Base-by-base conservation (phyloP, 92 coral and sea anemone genomes). In the Phymanthus crucifer region DNA sequence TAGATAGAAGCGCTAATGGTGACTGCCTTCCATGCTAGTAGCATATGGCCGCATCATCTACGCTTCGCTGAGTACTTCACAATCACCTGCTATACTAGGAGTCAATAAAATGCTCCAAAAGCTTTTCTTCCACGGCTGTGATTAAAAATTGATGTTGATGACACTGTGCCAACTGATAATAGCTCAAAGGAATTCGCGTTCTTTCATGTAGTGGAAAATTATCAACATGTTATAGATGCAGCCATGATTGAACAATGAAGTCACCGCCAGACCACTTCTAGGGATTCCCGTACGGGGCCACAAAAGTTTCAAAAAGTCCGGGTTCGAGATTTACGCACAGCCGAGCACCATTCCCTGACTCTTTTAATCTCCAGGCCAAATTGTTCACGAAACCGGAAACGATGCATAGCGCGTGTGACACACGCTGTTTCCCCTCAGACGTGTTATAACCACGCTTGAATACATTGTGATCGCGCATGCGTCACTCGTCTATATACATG, bases 351-450 rank as follows among this genome's bases (percentile, higher is more conserved):
- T 83, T 87, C 81, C 85, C 79, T 73, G 72, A 83, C 77, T 83
- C 31, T 36, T 33, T 21, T 68, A 80, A 80, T 85, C 92, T 81
- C 79, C 70, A 19, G 35, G 81, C 57, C 24, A 48, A 65, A 69
- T 34, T 80, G 77, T 85, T 86, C 93, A 91, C 96, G 93, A 76
- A 87, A 90, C 92, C 97, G 94, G 97, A 92, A 90, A 78, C 74
- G 77, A 47, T 16, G 66, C 17, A 52, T 69, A 74, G 81, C 88
- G 87, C 87, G 93, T 93, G 97, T 72, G 68, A 65, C 87, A 83
- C 90, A 87, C 94, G 97, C 88, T 93, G 88, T 74, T 66, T 45
- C 8, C n/a, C 48, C 27, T 71, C 84, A 87, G 87, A 87, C 91
- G 91, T 87, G 91, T 82, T 82, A 26, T 14, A 57, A 74, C 58